These are phyloP conservation scores for Rhizoglyphus robini DNA, from an alignment of 1,140 invertebrate genomes.

Conservation along the genomic window DNA sequence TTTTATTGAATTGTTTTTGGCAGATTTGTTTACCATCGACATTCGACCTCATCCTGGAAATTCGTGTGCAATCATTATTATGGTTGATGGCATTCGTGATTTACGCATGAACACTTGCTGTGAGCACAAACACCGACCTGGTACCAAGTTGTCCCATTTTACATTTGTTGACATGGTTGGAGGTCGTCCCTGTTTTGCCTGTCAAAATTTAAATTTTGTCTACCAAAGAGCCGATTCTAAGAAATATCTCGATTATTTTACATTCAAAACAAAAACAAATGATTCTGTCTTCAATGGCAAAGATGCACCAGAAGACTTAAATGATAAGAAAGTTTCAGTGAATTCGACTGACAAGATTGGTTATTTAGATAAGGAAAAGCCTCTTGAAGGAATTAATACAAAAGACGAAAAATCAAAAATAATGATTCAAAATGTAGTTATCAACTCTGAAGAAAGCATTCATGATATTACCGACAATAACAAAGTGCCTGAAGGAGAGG, in stretches of 20 bases:
- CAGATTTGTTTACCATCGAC: constrained; percentile 9
- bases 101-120: constrained; percentile 16
- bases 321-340: no score
- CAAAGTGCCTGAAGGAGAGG: no score
- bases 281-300: no score
- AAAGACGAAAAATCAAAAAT: no score
- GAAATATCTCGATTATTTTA: not conserved
- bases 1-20: not conserved
- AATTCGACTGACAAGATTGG: no score
- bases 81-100: constrained; percentile 16
- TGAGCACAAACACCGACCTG: constrained; percentile 12
- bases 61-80: not conserved
- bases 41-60: not conserved
- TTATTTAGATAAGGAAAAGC: no score
- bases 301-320: no score
- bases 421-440: no score
- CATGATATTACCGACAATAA: no score
- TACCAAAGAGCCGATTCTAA: not conserved
- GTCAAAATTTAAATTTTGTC: not conserved
- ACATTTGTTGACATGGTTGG: constrained; percentile 9
- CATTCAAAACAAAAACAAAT: not conserved
- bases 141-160: constrained; percentile 10
- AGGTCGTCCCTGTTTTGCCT: not conserved
- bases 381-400: no score
- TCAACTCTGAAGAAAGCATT: no score